phyloP scores from a whole-genome alignment of 2,113 vertebrate genomes.

The Chrysochloris asiatica region DNA sequence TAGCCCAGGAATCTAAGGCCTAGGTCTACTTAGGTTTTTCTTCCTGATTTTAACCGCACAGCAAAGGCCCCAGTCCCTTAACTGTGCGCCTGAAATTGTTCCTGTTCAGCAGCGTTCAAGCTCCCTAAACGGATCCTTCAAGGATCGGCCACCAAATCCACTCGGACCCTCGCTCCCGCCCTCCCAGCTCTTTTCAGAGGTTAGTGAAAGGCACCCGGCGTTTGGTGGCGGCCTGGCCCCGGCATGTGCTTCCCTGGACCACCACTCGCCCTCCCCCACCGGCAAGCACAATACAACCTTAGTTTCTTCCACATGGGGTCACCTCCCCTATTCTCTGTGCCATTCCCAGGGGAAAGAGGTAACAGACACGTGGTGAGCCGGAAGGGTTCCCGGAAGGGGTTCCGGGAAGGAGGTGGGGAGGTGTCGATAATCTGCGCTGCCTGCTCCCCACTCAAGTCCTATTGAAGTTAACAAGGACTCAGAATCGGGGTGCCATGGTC shows the following conservation, averaged over 20 bases:
- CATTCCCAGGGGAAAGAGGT: constrained; percentile 73
- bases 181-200: neutral
- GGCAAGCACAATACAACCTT: constrained; percentile 77
- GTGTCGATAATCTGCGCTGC: constrained; percentile 14
- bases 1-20: neutral
- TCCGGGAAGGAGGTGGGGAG: constrained; percentile 56
- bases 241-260: constrained; percentile 67
- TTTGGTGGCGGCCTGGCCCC: neutral
- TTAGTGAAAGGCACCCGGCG: constrained; percentile 14
- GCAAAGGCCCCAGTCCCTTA: neutral
- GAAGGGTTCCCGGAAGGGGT: constrained; percentile 62
- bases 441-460: neutral
- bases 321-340: constrained; percentile 75
- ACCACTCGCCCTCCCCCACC: constrained; percentile 72
- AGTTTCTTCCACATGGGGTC: constrained; percentile 76
- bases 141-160: constrained; percentile 16
- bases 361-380: constrained; percentile 75
- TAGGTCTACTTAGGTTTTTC: neutral
- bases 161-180: neutral
- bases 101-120: neutral
- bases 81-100: neutral
- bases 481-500: constrained; percentile 17
- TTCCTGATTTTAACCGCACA: neutral
- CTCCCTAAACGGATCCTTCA: neutral
- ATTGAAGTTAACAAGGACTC: neutral